Conservation (phyloP, 2,113 vertebrate genomes). For the Pedetes capensis region DNA sequence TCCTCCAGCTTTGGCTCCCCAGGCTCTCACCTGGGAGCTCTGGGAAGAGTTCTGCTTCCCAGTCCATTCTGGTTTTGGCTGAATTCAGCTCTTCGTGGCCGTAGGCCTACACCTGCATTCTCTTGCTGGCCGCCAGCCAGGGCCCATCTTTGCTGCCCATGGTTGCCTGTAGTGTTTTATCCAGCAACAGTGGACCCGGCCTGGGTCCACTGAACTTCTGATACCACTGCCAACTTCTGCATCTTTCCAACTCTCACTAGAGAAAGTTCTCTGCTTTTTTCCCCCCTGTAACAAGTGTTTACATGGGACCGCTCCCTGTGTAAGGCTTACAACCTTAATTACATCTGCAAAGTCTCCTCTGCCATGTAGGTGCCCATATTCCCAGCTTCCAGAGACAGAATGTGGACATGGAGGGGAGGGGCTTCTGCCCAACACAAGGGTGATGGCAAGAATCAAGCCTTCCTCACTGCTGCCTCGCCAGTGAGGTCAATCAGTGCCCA, state of each 20-base stretch:
- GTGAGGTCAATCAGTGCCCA: not conserved
- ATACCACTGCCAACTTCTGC: not conserved
- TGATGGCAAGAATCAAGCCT: not conserved
- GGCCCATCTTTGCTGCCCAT: not conserved
- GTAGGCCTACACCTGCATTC: not conserved
- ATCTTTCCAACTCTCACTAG: not conserved
- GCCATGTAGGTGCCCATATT: not conserved
- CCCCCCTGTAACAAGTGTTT: not conserved
- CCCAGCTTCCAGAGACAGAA: not conserved
- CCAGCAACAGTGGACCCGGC: not conserved
- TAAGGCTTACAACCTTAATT: not conserved
- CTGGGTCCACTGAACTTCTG: not conserved
- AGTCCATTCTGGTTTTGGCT: not conserved
- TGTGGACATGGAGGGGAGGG: fast-evolving
- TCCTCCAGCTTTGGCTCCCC: not conserved
- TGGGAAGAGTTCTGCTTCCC: not conserved
- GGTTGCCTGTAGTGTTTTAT: not conserved
- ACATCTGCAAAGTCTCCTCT: not conserved
- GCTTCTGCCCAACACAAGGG: not conserved
- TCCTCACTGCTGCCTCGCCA: not conserved
- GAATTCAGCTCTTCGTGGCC: not conserved
- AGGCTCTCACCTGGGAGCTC: not conserved
- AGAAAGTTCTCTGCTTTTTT: not conserved
- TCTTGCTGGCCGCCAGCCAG: not conserved
- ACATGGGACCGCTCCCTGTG: not conserved